Evolutionary conservation across 23 tunicate species (phyloP).

Genomic region (Halocynthia aurantium): DNA sequence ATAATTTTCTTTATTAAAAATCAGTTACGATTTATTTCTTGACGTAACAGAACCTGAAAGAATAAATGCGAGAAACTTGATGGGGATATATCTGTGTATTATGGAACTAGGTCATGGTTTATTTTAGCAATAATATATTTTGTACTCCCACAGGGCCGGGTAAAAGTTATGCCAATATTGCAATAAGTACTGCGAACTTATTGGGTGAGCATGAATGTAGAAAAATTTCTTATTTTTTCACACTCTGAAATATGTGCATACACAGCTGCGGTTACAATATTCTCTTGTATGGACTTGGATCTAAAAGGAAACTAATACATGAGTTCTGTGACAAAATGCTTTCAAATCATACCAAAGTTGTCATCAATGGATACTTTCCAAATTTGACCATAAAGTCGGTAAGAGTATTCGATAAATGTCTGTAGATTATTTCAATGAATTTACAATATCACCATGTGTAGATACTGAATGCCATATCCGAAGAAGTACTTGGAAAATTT

Average conservation of each 20-base stretch:
- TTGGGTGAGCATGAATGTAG: too few relatives aligned
- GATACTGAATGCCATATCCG: slow-evolving; percentile 1
- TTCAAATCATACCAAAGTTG: slow-evolving; percentile 25
- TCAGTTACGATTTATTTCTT: not conserved
- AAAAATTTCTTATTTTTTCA: not conserved
- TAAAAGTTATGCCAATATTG: too few relatives aligned
- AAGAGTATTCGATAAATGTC: not conserved
- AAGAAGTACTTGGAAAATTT: not conserved
- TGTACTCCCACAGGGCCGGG: too few relatives aligned
- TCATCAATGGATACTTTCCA: slow-evolving; percentile 84
- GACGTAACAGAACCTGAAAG: not conserved
- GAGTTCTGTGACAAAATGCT: slow-evolving; percentile 48
- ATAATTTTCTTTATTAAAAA: too few relatives aligned
- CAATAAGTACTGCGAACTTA: too few relatives aligned
- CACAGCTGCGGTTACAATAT: slow-evolving; percentile 44
- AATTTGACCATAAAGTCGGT: slow-evolving; percentile 57
- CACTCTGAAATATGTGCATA: not conserved
- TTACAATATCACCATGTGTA: not conserved
- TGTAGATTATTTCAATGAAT: not conserved
- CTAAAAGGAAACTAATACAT: slow-evolving; percentile 58
- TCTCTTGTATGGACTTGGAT: slow-evolving; percentile 68
- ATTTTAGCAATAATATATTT: too few relatives aligned
- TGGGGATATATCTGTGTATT: too few relatives aligned
- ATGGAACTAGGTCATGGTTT: too few relatives aligned
- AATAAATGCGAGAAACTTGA: too few relatives aligned